phyloP scores from a whole-genome alignment of 1,140 invertebrate species.

The Alviniconcha marisindica region DNA sequence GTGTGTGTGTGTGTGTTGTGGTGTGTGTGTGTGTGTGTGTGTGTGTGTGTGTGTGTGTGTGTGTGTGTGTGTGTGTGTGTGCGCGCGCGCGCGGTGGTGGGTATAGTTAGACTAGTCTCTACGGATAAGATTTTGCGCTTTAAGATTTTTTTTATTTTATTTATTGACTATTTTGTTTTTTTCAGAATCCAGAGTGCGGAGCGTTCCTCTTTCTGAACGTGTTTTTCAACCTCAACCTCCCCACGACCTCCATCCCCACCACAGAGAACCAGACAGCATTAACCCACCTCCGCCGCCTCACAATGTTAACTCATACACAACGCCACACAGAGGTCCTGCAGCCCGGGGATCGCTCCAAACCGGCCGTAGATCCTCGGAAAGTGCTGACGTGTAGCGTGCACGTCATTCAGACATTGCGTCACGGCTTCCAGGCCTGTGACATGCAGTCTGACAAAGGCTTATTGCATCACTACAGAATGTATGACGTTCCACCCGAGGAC shows the following conservation, averaged over 20 bases:
- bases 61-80: background rate
- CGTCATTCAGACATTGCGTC: background rate
- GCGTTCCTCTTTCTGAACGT: background rate
- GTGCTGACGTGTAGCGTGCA: background rate
- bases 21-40: background rate
- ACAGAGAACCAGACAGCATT: background rate
- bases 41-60: background rate
- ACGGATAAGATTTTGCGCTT: too few relatives aligned
- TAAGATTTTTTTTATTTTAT: too few relatives aligned
- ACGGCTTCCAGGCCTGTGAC: background rate
- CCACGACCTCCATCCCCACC: background rate
- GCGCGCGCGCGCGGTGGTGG: background rate
- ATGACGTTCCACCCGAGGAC: background rate
- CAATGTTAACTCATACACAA: background rate
- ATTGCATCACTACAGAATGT: constrained; percentile 15
- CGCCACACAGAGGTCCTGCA: background rate
- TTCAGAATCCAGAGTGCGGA: background rate
- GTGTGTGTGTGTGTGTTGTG: background rate
- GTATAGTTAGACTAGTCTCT: too few relatives aligned
- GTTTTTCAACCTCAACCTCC: background rate
- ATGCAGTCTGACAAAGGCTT: background rate
- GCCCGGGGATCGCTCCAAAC: background rate
- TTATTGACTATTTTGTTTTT: background rate
- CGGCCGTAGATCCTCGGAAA: constrained; percentile 20
- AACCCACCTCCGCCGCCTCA: too few relatives aligned